Conservation (phyloP, 2,797 vertebrate genomes). For the Platyrinchus mystaceus region DNA sequence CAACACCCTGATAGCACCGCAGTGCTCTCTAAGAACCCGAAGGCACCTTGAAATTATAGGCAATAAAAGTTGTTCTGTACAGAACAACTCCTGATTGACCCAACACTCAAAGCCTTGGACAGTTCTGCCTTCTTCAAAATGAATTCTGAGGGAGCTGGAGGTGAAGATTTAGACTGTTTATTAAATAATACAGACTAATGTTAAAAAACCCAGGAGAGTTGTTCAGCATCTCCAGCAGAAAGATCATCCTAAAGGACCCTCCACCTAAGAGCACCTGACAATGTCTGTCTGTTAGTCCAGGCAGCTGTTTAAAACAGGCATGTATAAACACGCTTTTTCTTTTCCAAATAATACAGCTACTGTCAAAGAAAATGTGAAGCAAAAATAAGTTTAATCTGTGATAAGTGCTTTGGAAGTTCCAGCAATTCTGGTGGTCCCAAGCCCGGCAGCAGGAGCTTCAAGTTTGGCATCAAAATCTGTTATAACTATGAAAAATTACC, state of each 20-base stretch:
- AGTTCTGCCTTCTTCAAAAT: neutral
- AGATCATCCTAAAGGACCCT: rapidly evolving
- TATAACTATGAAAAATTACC: neutral
- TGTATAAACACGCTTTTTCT: neutral
- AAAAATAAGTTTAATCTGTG: neutral
- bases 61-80: neutral
- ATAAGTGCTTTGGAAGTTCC: neutral
- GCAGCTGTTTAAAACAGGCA: neutral
- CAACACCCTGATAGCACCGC: neutral
- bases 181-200: neutral
- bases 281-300: neutral
- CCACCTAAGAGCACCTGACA: neutral
- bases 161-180: neutral
- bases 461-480: neutral
- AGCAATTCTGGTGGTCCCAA: neutral
- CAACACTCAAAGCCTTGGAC: neutral
- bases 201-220: neutral
- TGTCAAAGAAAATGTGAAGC: neutral
- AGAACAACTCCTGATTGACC: neutral
- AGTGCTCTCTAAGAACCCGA: neutral
- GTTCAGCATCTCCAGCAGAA: neutral
- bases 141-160: neutral
- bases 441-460: neutral
- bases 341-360: neutral
- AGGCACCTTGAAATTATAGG: neutral